A percentile compares a stretch with the other conserved stretches of the same genome.
Evolutionary conservation across 2,888 invertebrate genomes (phyloP).

Genomic region (Lutraria lutraria): DNA sequence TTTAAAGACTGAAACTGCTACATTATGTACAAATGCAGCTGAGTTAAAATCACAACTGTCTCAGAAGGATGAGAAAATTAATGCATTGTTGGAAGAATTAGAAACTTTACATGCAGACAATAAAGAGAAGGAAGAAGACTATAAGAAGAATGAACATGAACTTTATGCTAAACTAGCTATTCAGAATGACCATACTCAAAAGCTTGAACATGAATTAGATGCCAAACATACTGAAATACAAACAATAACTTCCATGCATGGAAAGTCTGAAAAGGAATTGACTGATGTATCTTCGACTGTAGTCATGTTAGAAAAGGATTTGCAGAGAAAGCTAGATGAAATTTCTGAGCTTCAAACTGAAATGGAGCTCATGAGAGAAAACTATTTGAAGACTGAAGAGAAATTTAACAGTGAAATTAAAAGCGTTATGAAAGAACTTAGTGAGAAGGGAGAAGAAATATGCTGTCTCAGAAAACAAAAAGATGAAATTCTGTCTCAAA

Average conservation of each 20-base stretch:
- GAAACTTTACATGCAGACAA: neutral
- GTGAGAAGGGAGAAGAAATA: neutral
- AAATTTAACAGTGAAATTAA: neutral
- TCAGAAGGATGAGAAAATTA: neutral
- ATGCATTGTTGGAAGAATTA: neutral
- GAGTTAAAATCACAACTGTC: neutral
- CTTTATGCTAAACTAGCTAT: neutral
- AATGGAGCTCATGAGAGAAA: neutral
- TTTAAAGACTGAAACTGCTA: neutral
- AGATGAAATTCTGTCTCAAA: slow-evolving; percentile 42
- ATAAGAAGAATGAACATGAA: neutral
- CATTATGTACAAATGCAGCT: neutral
- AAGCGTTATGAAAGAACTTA: neutral
- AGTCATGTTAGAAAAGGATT: neutral
- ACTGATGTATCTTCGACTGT: neutral
- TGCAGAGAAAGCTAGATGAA: neutral
- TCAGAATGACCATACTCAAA: slow-evolving; percentile 16
- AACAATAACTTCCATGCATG: neutral
- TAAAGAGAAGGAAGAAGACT: neutral
- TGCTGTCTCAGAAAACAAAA: slow-evolving; percentile 4
- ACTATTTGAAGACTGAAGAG: neutral
- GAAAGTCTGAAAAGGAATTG: slow-evolving; percentile 2
- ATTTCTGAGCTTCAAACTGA: slow-evolving; percentile 1
- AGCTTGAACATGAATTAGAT: slow-evolving; percentile 24
- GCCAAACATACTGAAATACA: neutral